Percentiles rank a stretch among this genome's conserved stretches.
These are phyloP conservation scores for Ornithoptera priamus DNA, from an alignment of 2,888 invertebrate species.

Conservation along the genomic window DNA sequence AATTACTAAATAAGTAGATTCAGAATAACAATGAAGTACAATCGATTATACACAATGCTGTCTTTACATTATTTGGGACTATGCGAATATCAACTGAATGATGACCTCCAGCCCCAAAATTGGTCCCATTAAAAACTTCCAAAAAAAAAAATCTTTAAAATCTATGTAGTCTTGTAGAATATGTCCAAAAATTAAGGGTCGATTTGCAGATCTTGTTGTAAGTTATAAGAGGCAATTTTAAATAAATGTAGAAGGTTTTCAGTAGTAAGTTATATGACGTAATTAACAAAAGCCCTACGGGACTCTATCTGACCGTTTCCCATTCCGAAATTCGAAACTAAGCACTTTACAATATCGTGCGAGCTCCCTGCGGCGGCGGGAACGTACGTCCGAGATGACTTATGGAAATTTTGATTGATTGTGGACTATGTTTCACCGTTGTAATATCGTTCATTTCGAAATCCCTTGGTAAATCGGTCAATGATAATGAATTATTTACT, in stretches of 20 bases:
- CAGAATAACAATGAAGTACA: no score
- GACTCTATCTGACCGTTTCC: neutral
- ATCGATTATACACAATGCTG: no score
- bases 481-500: neutral
- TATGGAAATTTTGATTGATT: constrained; percentile 30
- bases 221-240: no score
- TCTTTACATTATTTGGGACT: no score
- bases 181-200: neutral
- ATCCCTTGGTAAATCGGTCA: neutral
- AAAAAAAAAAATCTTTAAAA: no score
- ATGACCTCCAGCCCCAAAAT: no score
- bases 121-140: no score
- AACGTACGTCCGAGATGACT: constrained; percentile 20
- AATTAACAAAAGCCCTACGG: constrained; percentile 23
- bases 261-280: constrained; percentile 9
- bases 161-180: neutral
- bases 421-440: constrained; percentile 3
- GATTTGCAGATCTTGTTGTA: neutral
- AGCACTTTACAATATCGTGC: constrained; percentile 26
- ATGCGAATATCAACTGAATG: no score
- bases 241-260: no score
- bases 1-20: no score
- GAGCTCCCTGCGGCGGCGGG: constrained; percentile 23
- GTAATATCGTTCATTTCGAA: neutral
- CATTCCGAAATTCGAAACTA: constrained; percentile 25